These are phyloP conservation scores for Mamestra brassicae DNA, from an alignment of 2,888 invertebrate genomes.

Conservation along the genomic window DNA sequence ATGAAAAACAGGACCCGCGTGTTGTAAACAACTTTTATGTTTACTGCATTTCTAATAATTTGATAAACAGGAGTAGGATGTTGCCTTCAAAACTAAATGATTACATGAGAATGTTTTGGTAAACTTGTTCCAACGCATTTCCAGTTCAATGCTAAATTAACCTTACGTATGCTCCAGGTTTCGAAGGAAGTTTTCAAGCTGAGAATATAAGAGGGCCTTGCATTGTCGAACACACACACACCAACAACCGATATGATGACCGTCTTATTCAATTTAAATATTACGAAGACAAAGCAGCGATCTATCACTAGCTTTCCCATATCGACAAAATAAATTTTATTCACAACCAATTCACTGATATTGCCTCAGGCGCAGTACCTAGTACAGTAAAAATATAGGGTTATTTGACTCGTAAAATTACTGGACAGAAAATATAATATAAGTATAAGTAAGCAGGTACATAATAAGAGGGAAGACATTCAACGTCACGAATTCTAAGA, in stretches of 20 bases:
- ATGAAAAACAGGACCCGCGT: slow-evolving; percentile 5
- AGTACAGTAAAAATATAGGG: slow-evolving; percentile 49
- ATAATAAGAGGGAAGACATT: slow-evolving; percentile 73
- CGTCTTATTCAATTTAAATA: neutral
- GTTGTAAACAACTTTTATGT: slow-evolving; percentile 15
- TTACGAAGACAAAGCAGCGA: neutral
- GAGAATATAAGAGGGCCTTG: neutral
- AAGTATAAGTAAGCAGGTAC: slow-evolving; percentile 21
- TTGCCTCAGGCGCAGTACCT: slow-evolving; percentile 47
- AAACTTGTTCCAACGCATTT: neutral
- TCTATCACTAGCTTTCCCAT: neutral
- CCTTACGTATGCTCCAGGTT: too few species aligned
- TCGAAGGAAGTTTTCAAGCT: too few species aligned
- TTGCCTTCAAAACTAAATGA: neutral
- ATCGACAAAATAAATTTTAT: slow-evolving; percentile 9
- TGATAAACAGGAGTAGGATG: too few species aligned
- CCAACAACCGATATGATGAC: neutral
- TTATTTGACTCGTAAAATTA: slow-evolving; percentile 76
- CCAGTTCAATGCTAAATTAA: neutral
- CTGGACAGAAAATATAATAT: slow-evolving; percentile 71
- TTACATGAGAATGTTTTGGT: neutral
- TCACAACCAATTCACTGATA: slow-evolving; percentile 52
- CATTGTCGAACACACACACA: neutral
- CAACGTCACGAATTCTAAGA: too few species aligned
- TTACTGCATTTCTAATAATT: slow-evolving; percentile 14